Percentiles rank a stretch among this genome's conserved stretches.
Evolutionary conservation across 2,113 vertebrate genomes (phyloP).

Genomic region (Canis aureus): DNA sequence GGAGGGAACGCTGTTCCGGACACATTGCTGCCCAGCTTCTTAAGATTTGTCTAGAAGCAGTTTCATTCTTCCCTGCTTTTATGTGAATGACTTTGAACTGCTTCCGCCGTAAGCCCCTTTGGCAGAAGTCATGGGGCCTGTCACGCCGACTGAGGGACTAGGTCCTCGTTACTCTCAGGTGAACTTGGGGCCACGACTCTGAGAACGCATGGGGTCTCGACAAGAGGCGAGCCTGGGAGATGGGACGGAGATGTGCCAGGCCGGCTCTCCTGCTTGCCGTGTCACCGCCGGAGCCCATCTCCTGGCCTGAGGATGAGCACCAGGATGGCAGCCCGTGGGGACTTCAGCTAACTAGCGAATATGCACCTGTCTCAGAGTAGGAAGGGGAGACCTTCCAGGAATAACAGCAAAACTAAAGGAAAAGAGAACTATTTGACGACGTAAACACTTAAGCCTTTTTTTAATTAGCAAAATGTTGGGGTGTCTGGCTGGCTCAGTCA

Average conservation of each 20-base stretch:
- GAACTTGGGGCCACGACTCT: not conserved
- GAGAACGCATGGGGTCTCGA: not conserved
- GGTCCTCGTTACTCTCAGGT: not conserved
- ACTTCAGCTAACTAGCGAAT: not conserved
- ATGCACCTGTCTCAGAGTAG: not conserved
- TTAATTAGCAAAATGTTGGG: not conserved
- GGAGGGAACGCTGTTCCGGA: not conserved
- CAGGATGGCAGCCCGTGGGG: not conserved
- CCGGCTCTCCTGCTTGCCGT: not conserved
- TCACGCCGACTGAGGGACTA: not conserved
- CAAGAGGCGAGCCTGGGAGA: not conserved
- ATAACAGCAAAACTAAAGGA: not conserved
- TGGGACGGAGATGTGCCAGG: not conserved
- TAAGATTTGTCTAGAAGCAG: not conserved
- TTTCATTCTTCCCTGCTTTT: slow-evolving; percentile 13
- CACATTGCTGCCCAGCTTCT: not conserved
- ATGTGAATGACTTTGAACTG: not conserved
- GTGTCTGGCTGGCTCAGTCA: too few species aligned
- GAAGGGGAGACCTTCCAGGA: not conserved
- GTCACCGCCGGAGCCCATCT: not conserved
- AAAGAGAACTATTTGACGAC: not conserved
- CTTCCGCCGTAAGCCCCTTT: not conserved
- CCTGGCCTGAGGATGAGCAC: not conserved
- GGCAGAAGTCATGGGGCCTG: not conserved
- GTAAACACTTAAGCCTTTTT: not conserved